Percentiles rank a stretch among this genome's conserved stretches.
These are phyloP conservation scores for Pseudomyrmex concolor DNA, from an alignment of 1,140 invertebrate species.

Conservation along the genomic window DNA sequence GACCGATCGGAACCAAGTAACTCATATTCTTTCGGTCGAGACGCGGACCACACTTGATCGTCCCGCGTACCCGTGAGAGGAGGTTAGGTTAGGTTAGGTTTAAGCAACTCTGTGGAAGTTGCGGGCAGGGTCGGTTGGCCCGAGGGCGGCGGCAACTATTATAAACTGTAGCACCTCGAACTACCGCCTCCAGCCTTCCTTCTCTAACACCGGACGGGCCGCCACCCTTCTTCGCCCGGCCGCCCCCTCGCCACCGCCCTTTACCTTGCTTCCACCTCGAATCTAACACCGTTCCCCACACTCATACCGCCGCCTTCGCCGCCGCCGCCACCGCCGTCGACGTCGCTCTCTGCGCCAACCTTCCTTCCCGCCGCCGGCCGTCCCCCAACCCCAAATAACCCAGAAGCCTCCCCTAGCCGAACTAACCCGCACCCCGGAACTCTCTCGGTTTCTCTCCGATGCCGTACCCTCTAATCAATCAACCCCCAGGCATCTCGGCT, in stretches of 20 bases:
- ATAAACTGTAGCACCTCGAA: conserved; percentile 86
- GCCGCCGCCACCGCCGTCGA: conserved; percentile 16
- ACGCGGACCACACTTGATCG: conserved; percentile 77
- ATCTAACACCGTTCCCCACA: conserved; percentile 64
- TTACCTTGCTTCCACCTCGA: conserved; percentile 64
- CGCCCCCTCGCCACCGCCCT: conserved; percentile 63
- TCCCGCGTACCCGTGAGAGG: conserved; percentile 62
- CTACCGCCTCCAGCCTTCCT: conserved; percentile 82
- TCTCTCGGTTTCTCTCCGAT: conserved; percentile 74
- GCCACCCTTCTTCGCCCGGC: conserved; percentile 70
- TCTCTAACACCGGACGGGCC: conserved; percentile 71
- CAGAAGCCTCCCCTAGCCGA: conserved; percentile 78
- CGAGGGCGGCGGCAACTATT: conserved; percentile 84
- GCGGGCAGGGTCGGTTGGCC: conserved; percentile 82
- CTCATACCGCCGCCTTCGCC: conserved; percentile 21
- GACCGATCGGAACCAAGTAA: conserved; percentile 27
- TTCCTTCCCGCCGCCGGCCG: conserved; percentile 37
- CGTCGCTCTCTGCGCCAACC: conserved; percentile 55
- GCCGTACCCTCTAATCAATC: conserved; percentile 85
- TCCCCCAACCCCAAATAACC: conserved; percentile 81
- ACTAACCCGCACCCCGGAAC: conserved; percentile 80
- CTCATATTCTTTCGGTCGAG: conserved; percentile 60
- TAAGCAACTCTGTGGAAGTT: conserved; percentile 85
- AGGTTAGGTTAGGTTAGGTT: conserved; percentile 85
- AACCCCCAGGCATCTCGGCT: conserved; percentile 83